These are phyloP conservation scores for Hypotaenidia philippensis DNA, from an alignment of 2,797 vertebrate species.

Conservation along the genomic window DNA sequence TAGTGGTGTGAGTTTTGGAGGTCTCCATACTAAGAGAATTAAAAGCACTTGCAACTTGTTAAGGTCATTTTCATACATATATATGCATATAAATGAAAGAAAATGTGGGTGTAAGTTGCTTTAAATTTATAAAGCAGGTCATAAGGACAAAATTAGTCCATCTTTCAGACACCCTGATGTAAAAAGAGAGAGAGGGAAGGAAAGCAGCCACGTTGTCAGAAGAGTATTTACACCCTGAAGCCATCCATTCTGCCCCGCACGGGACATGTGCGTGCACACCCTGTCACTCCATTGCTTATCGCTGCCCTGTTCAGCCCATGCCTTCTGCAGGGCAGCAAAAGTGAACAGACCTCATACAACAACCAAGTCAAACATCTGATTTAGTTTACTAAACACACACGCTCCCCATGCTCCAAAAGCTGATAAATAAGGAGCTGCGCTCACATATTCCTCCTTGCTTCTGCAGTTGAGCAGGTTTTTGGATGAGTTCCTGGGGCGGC, in stretches of 20 bases:
- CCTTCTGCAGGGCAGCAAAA: not conserved
- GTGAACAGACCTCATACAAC: not conserved
- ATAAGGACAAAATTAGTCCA: not conserved
- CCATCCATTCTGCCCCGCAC: not conserved
- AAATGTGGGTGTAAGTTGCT: not conserved
- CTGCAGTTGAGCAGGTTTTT: not conserved
- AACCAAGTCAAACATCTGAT: not conserved
- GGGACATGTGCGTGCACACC: fast-evolving
- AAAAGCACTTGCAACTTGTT: not conserved
- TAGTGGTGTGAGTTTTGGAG: not conserved
- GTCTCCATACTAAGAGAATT: not conserved
- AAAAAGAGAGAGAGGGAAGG: not conserved
- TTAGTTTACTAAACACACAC: not conserved
- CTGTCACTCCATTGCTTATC: not conserved
- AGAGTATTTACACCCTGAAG: not conserved
- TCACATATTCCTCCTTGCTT: not conserved
- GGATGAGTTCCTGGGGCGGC: not conserved
- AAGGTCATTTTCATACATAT: not conserved
- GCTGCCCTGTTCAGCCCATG: not conserved
- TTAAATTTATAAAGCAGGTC: not conserved
- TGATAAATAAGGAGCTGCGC: not conserved
- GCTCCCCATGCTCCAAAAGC: not conserved
- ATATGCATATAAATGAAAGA: not conserved
- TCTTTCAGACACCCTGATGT: not conserved
- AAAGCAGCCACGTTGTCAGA: not conserved